Conservation (phyloP, 1,140 invertebrate species). For the Lepidurus apus region DNA sequence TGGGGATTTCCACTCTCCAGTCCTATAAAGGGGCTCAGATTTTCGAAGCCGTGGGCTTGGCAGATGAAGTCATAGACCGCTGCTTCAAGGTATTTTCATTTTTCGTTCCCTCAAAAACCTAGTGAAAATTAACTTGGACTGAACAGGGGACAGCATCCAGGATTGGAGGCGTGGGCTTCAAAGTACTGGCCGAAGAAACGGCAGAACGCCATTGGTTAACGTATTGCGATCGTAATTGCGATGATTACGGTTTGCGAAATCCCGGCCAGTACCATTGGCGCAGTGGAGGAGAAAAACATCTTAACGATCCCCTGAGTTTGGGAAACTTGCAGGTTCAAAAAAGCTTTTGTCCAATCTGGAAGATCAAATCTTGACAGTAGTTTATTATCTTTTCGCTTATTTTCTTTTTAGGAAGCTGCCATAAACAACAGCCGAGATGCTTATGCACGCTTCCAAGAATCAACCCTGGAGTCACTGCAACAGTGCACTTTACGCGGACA, state of each 20-base stretch:
- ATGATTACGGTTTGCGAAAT: slow-evolving; percentile 75
- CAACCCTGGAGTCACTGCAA: slow-evolving; percentile 76
- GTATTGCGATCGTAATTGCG: slow-evolving; percentile 62
- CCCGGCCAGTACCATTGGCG: slow-evolving; percentile 95
- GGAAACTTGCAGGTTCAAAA: slow-evolving; percentile 72
- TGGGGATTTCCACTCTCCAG: slow-evolving; percentile 98
- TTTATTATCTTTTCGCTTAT: slow-evolving; percentile 30
- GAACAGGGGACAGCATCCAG: slow-evolving; percentile 81
- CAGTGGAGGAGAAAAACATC: slow-evolving; percentile 93
- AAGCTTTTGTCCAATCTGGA: not conserved
- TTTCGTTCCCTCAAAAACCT: not conserved
- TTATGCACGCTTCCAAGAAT: slow-evolving; percentile 83
- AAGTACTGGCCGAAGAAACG: slow-evolving; percentile 81
- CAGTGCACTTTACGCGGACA: slow-evolving; percentile 89
- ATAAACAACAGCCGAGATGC: slow-evolving; percentile 69
- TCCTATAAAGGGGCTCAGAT: slow-evolving; percentile 99
- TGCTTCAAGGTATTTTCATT: slow-evolving; percentile 69
- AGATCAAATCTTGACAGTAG: not conserved
- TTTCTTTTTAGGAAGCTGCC: slow-evolving; percentile 65
- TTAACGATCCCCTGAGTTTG: slow-evolving; percentile 92
- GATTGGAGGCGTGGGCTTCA: slow-evolving; percentile 87
- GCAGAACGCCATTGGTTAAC: slow-evolving; percentile 75
- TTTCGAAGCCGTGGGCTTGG: slow-evolving; percentile 95
- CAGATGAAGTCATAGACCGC: slow-evolving; percentile 85
- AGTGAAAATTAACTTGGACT: slow-evolving; percentile 27